Evolutionary conservation across 2,113 vertebrate species (phyloP), one percentile per base, ranked within the genome.

Genomic region (Leucoraja erinaceus): DNA sequence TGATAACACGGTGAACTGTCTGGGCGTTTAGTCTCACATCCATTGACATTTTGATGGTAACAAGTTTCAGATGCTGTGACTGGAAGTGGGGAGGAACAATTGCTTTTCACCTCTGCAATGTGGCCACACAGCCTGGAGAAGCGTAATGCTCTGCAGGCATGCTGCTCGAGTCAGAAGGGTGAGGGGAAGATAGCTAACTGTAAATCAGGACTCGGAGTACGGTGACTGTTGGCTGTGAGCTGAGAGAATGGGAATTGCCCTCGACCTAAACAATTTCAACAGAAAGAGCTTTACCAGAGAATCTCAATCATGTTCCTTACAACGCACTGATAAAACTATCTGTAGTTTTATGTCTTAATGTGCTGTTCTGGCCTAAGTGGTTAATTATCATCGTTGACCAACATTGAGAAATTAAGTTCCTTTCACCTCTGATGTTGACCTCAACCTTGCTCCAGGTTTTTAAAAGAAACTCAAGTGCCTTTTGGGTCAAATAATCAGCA

Each of bases 11-110:
- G 33, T 91, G 18, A 91, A 91, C 68, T 91, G 90, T 54, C 4
- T 72, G 12, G 66, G 33, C 18, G 72, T 91, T 91, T 70, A 74
- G 90, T 25, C 70, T 72, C 90, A 54, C 90, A 28, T 74, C 5
- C 90, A 91, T 38, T 91, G 90, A 91, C 90, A 70, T 91, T 74
- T 91, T 91, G 38, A 91, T 91, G 38, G 68, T 74, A 91, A 91
- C 68, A 91, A 54, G 38, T 70, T 91, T 91, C 66, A 91, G 66
- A 91, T 91, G 90, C 90, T 25, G 90, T 74, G 68, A 72, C 33
- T 91, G 90, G 10, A 72, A 91, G 22, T 72, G 68, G 90, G 20
- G 18, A 74, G 68, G 38, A 66, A 68, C 38, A 74, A 74, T 72
- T 72, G 47, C 20, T 47, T 66, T 28, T 28, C 68, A 72, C 70